These are phyloP conservation scores for Acrossocheilus wenchowensis DNA, from an alignment of 2,797 vertebrate genomes.

Conservation along the genomic window DNA sequence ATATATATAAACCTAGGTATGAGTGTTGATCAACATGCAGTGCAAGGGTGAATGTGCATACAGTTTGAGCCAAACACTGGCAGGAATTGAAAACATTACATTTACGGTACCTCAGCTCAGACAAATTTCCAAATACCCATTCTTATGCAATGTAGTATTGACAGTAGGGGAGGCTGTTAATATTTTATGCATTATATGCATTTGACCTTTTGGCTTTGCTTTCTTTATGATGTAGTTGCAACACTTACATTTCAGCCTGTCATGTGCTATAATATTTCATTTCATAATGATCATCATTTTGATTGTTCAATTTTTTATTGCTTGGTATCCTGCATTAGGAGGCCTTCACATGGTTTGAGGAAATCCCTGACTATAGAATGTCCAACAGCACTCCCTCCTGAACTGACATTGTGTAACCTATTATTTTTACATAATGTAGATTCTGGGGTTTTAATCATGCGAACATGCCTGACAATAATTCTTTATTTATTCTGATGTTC, in stretches of 20 bases:
- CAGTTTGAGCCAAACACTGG: background rate
- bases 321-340: conserved; percentile 17
- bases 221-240: background rate
- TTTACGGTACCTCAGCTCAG: conserved; percentile 19
- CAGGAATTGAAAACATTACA: background rate
- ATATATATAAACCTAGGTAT: background rate
- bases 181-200: background rate
- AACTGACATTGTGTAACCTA: background rate
- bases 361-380: conserved; percentile 3
- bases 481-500: conserved; percentile 48
- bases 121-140: conserved; percentile 36
- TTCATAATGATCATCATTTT: background rate
- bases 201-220: conserved; percentile 32
- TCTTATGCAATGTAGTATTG: conserved; percentile 25
- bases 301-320: background rate
- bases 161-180: conserved; percentile 14
- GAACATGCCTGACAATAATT: conserved; percentile 19
- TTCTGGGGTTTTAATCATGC: conserved; percentile 23
- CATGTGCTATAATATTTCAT: background rate
- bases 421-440: background rate
- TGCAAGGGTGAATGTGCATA: background rate
- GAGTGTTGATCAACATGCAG: background rate
- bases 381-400: background rate
- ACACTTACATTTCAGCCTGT: background rate
- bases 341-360: background rate